Base-by-base conservation (phyloP, 1,140 invertebrate species). In the Aporrectodea caliginosa region DNA sequence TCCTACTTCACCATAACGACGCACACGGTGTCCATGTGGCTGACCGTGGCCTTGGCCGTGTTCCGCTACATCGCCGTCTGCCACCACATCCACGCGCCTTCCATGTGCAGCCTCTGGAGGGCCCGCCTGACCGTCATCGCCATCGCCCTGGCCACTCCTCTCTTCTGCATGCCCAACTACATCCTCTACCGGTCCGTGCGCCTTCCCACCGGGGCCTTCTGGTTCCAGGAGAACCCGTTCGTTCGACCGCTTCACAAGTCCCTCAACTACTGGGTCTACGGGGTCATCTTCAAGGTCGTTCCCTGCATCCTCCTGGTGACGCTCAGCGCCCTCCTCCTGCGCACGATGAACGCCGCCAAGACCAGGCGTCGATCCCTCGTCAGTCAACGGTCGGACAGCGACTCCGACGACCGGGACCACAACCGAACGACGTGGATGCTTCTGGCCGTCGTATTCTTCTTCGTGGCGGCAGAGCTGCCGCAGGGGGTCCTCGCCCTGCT, bases 361-460 rank as follows among this genome's bases (percentile, higher is more conserved):
- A 34, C 27, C 35, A 74, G 77, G 30, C 80, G 81, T 16, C 35
- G 69, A 32, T 22, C 30, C 33, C 79, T 80, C 94, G 43, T 58
- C 43, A 22, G 43, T 22, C 43, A 58, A 22, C 43, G 43, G 22
- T 58, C 43, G 43, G 43, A 58, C 43, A 58, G 6, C 6, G 43
- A 58, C 43, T 12, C 43, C 6, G 43, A 58, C 43, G 43, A 58
- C 43, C 43, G 43, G 16, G 85, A 88, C 80, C 92, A 93, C 0
- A 94, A 96, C 85, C 91, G 95, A 82, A 98, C 96, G 0, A 97
- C 96, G 0, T 92, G 93, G 83, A 96, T 98, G 93, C 90, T 98
- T 16, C 90, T 98, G 0, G 94, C 94, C 0, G 93, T 98, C 0
- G 89, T 97, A 2, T 85, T 95, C 0, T 90, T 95, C 0, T 97